phyloP scores from a whole-genome alignment of 2,888 invertebrate genomes.

The Tenthredo mesomela region DNA sequence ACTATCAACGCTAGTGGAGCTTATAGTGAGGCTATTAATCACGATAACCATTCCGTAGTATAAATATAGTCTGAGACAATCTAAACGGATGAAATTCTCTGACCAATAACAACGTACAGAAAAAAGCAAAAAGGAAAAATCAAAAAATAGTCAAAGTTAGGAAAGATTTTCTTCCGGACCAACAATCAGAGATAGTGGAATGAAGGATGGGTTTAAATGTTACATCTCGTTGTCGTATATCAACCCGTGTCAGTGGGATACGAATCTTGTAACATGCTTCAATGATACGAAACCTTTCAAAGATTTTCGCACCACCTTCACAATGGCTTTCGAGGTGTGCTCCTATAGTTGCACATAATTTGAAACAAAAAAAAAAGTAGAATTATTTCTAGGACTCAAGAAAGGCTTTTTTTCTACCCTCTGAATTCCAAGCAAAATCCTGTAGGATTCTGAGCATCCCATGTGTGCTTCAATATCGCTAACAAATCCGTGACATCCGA shows the following conservation, averaged over 20 bases:
- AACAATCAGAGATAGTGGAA: not conserved
- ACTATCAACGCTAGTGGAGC: constrained; percentile 66
- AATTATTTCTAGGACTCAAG: not conserved
- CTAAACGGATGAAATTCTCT: not conserved
- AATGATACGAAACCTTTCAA: not conserved
- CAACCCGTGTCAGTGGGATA: constrained; percentile 38
- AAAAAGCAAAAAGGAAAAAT: not conserved
- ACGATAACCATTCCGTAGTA: constrained; percentile 54
- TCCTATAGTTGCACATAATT: not conserved
- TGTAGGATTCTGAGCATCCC: not conserved
- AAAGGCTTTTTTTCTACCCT: not conserved
- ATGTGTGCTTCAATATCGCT: constrained; percentile 41
- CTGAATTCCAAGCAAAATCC: not conserved
- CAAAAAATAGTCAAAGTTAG: not conserved
- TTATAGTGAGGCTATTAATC: constrained; percentile 67
- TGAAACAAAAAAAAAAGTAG: not conserved
- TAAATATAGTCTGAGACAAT: not conserved
- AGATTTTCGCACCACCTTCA: not conserved
- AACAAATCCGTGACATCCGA: constrained; percentile 45
- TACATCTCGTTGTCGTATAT: constrained; percentile 19
- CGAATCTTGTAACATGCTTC: not conserved
- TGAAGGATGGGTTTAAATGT: constrained; percentile 1
- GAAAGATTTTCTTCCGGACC: not conserved
- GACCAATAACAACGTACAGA: not conserved
- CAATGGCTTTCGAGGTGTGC: not conserved